These are phyloP conservation scores for Phalacrocorax pelagicus DNA, from an alignment of 2,113 vertebrate species.

Conservation along the genomic window DNA sequence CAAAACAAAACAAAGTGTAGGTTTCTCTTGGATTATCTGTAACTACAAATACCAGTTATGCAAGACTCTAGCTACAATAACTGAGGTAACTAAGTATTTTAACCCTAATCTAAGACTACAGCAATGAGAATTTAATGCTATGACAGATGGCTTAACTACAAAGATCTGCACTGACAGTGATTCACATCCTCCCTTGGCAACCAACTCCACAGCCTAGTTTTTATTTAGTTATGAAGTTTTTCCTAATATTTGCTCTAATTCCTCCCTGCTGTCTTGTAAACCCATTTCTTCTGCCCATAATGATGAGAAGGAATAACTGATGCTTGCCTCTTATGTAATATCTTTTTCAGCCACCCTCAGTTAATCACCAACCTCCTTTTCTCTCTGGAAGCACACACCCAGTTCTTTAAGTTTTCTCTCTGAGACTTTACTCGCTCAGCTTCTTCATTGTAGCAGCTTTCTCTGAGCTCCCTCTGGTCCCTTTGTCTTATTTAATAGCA, in stretches of 20 bases:
- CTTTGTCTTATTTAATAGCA: background rate
- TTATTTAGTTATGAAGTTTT: background rate
- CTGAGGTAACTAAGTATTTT: background rate
- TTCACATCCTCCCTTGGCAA: constrained; percentile 15
- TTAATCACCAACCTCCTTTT: background rate
- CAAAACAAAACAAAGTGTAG: fast-evolving
- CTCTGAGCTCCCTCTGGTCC: background rate
- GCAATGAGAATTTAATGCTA: background rate
- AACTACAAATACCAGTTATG: background rate
- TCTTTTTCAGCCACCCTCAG: background rate
- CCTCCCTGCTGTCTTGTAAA: constrained; percentile 27
- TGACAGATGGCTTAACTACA: background rate
- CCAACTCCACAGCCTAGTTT: background rate
- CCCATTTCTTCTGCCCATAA: background rate
- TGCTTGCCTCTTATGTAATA: background rate
- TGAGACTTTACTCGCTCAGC: background rate
- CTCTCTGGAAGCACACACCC: background rate
- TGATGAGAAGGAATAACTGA: constrained; percentile 10
- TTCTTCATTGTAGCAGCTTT: background rate
- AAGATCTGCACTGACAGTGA: background rate
- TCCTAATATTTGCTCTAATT: background rate
- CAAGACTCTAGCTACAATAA: background rate
- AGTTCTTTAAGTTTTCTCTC: background rate
- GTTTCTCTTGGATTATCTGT: background rate
- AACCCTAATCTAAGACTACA: background rate